phyloP scores from a whole-genome alignment of 2,113 vertebrate species.

The Neolamprologus cancellatus region DNA sequence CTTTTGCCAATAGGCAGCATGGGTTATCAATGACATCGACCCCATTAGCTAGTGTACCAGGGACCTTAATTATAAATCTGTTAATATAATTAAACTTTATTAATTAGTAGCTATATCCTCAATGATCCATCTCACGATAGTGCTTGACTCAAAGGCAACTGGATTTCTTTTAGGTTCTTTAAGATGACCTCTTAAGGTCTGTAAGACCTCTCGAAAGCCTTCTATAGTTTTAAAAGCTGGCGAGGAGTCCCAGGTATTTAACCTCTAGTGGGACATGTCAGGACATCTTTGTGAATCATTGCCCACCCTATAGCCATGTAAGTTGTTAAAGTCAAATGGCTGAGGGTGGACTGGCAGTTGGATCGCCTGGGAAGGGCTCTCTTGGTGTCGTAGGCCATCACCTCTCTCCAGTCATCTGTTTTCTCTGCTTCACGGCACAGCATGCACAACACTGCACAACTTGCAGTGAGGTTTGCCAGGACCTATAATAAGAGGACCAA shows the following conservation, averaged over 20 bases:
- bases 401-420: not conserved
- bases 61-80: not conserved
- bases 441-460: not conserved
- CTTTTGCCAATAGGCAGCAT: not conserved
- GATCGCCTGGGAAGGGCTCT: not conserved
- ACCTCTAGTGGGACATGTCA: not conserved
- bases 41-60: not conserved
- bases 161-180: not conserved
- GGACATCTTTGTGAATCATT: not conserved
- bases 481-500: not conserved
- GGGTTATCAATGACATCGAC: accelerated
- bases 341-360: not conserved
- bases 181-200: not conserved
- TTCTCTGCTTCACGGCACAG: not conserved
- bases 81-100: not conserved
- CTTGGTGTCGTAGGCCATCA: not conserved
- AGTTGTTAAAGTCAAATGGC: not conserved
- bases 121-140: not conserved
- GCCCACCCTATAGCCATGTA: not conserved
- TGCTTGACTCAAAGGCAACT: not conserved
- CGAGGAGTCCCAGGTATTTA: not conserved
- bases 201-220: accelerated
- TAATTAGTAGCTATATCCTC: not conserved
- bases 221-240: not conserved
- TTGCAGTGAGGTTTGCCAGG: not conserved